Evolutionary conservation across 53 echinoderm and acorn worm genomes (phyloP), one percentile per base, ranked within the genome.

Genomic region (Actinopyga echinites): DNA sequence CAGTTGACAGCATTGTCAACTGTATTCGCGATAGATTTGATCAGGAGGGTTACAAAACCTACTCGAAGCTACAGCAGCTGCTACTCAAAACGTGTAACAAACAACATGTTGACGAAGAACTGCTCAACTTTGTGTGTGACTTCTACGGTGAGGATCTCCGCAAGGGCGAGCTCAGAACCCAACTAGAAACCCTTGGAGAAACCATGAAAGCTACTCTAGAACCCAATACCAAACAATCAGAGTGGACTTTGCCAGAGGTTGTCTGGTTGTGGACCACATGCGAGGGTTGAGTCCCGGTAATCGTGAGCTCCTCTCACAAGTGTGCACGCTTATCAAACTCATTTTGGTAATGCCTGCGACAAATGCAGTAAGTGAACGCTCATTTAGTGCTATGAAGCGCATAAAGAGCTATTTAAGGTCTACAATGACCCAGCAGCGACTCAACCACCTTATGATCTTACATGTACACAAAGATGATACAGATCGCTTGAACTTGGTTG

Each of bases 381-480:
- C 85, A 73, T 83, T 69, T 29, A 68, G 67, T 83, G 67, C 83
- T 54, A 54, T 69, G 55, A 40, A 65, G 42, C 68, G 69, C 54
- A 44, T 83, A 54, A 66, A 83, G 56, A 83, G 49, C 17, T 83
- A 84, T 31, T 33, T 84, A 36, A 53, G 84, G 58, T 84, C 84
- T 56, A 84, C 85, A 31, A 84, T 84, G 85, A 85, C 78, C 17
- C 78, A 85, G 85, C 40, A 75, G 31, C 85, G 85, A 58, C 85
- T 85, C 84, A 74, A 84, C 84, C 84, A 74, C 53, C 84, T 84
- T 44, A 74, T 84, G 84, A 29, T 84, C 22, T 36, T 82, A 53
- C 68, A 83, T 34, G 69, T 83, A 26, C 83, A 69, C 83, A 83
- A 67, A 69, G 69, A 83, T 24, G 19, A 68, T 37, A 83, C 83